phyloP scores from a whole-genome alignment of 2,113 vertebrate species.

The Myrmecophaga tridactyla region DNA sequence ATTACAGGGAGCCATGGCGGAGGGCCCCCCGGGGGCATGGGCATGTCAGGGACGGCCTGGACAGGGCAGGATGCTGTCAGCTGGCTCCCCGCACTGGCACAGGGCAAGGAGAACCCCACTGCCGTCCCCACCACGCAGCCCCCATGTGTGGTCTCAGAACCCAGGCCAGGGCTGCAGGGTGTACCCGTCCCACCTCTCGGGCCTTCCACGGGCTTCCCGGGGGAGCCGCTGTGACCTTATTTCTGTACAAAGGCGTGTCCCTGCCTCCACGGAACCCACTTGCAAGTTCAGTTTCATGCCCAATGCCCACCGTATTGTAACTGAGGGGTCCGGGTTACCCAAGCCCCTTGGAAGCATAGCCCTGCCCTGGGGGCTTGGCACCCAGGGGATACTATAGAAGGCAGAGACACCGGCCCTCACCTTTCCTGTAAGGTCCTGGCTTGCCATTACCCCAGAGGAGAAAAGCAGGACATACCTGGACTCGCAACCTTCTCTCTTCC shows the following conservation, averaged over 20 bases:
- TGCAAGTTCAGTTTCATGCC: no score
- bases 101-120: neutral
- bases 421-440: fast-evolving
- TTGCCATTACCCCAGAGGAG: fast-evolving
- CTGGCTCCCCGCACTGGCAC: neutral
- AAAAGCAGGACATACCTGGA: neutral
- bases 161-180: neutral
- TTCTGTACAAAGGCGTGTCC: fast-evolving
- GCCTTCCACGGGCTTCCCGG: neutral
- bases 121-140: fast-evolving
- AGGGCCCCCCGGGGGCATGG: fast-evolving
- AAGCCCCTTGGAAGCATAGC: neutral
- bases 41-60: fast-evolving
- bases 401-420: neutral
- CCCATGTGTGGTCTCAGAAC: fast-evolving
- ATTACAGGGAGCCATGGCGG: neutral
- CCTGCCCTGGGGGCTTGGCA: neutral
- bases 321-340: fast-evolving
- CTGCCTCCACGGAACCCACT: neutral
- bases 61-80: neutral
- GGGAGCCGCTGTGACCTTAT: neutral
- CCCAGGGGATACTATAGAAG: neutral
- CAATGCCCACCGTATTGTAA: fast-evolving
- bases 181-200: fast-evolving
- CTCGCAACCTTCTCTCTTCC: fast-evolving